Evolutionary conservation across 2,113 vertebrate species (phyloP), one percentile per base, ranked within the genome.

Genomic region (Sula dactylatra): DNA sequence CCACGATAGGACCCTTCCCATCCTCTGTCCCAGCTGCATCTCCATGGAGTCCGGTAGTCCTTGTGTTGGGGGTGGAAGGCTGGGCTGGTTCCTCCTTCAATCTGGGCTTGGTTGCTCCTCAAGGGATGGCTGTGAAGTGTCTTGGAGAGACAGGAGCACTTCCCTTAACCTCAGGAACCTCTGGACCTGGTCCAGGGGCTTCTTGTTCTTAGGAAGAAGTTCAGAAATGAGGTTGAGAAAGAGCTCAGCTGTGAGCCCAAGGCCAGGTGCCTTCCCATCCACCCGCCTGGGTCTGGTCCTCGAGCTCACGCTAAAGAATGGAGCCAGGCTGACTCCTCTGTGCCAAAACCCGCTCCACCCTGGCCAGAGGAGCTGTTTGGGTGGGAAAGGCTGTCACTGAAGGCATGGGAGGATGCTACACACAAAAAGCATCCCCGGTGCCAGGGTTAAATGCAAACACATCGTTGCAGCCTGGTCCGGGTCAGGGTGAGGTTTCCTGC

Each of bases 1-100:
- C 10, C 20, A 9, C 0, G 0, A 20, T 0, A 2, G 32, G 78
- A 71, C 40, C 26, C 8, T 71, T 67, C 29, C 58, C 6, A 3
- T 31, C 61, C 27, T 62, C 65, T 49, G 17, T 47, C 40, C 36
- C 7, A 5, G 31, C 8, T 38, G 14, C 7, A 21, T 10, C 52
- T 3, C 0, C 1, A 1, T 14, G 45, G 42, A 38, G 16, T 54
- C 58, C 8, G 9, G 24, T 9, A 7, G 6, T 54, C 45, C 44
- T 86, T 3, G 9, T 13, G 16, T 24, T 59, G 76, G 19, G 40
- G 44, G 4, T 17, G 31, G 36, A 64, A 61, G 31, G 32, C 27
- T 58, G 50, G 44, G 56, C 66, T 61, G 31, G 25, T 14, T 89
- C 32, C 13, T 83, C 8, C 42, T 73, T 52, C 65, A 10, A 4